These are phyloP conservation scores for Octonoba sinensis DNA, from an alignment of 2,888 invertebrate species.

Conservation along the genomic window DNA sequence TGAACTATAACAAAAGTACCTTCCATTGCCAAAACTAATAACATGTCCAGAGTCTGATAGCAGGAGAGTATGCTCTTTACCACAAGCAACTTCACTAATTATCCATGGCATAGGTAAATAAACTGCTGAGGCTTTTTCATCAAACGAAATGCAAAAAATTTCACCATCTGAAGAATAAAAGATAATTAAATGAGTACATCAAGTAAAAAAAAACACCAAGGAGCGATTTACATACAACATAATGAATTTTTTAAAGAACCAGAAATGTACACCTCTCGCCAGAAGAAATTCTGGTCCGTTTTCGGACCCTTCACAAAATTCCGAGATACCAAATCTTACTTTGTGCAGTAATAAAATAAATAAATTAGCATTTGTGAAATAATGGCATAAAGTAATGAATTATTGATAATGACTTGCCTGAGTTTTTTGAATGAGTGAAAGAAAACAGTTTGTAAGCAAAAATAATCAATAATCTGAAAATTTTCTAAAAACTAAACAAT, in stretches of 20 bases:
- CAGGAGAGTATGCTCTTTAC: slow-evolving; percentile 84
- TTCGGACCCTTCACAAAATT: too few relatives aligned
- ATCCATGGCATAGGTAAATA: neutral
- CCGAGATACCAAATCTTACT: too few relatives aligned
- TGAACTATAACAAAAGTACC: slow-evolving; percentile 74
- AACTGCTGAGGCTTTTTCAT: neutral
- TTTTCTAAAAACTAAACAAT: neutral
- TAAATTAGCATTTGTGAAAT: too few relatives aligned
- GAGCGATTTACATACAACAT: neutral
- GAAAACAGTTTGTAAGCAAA: neutral
- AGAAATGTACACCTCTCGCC: too few relatives aligned
- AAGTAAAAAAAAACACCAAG: neutral
- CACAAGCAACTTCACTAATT: slow-evolving; percentile 76
- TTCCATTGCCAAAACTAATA: slow-evolving; percentile 87
- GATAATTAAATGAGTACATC: neutral
- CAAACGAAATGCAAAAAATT: slow-evolving; percentile 7
- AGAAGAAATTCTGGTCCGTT: too few relatives aligned
- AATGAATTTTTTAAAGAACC: neutral
- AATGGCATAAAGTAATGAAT: too few relatives aligned
- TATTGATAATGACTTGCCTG: too few relatives aligned
- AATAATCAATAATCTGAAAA: neutral
- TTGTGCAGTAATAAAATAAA: too few relatives aligned
- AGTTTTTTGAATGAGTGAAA: too few relatives aligned
- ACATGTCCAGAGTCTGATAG: slow-evolving; percentile 80
- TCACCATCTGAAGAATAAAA: slow-evolving; percentile 28